phyloP scores from a whole-genome alignment of 1,140 invertebrate species.

The Nautilus pompilius region DNA sequence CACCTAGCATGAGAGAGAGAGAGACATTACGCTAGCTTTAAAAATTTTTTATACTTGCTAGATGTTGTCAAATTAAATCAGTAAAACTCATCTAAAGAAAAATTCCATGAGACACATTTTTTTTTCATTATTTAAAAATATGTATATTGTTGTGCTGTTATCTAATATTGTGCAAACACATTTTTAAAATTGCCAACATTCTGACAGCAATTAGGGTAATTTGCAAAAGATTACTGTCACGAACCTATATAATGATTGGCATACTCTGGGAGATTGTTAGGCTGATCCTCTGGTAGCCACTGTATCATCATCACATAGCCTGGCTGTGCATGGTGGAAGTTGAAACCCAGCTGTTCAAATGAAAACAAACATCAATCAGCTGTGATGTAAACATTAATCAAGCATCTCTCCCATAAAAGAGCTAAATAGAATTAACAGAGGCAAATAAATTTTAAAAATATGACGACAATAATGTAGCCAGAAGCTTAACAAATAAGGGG shows the following conservation, averaged over 20 bases:
- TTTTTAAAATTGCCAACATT: not conserved
- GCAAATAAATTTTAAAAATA: no score
- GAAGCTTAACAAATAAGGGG: no score
- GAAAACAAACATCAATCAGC: no score
- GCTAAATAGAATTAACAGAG: no score
- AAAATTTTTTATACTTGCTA: no score
- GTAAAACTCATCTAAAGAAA: no score
- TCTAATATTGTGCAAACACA: not conserved
- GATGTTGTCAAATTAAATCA: no score
- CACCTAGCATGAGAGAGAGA: slow-evolving; percentile 54
- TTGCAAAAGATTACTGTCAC: not conserved
- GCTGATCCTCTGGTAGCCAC: slow-evolving; percentile 70
- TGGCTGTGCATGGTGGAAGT: slow-evolving; percentile 80
- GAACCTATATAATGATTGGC: slow-evolving; percentile 77
- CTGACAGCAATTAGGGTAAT: not conserved
- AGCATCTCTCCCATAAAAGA: no score
- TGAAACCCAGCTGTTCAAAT: slow-evolving; percentile 69
- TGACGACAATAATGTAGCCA: no score
- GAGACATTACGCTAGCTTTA: no score
- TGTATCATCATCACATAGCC: slow-evolving; percentile 75
- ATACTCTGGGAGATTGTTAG: slow-evolving; percentile 72
- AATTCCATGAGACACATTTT: no score
- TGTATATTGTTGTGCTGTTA: not conserved
- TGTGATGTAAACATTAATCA: no score
- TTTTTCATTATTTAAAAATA: not conserved